Base-by-base conservation (phyloP, 2,113 vertebrate genomes). In the Elachura formosa region DNA sequence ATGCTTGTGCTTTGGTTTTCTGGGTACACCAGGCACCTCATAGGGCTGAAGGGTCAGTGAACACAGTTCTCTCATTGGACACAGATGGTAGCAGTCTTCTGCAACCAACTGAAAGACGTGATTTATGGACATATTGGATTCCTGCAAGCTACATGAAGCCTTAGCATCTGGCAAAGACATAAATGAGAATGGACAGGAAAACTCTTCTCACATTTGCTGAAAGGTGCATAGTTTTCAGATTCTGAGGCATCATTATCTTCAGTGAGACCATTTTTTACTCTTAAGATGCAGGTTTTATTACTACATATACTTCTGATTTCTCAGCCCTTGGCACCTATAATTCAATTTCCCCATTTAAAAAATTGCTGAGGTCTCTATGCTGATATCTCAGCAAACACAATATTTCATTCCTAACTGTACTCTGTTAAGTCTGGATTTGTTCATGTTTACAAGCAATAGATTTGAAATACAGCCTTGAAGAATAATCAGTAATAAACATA, bases 391-490 rank as follows among this genome's bases (percentile, higher is more conserved):
- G 72, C 68, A 96, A 97, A 93, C 55, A 86, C 45, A 76, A 5
- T 94, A 91, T 93, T 95, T 96, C 93, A 95, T 86, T 75, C 85
- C 82, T 79, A 80, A 91, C 78, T 56, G 59, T 61, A 81, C 84
- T 87, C 90, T 81, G 82, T 88, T 91, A 91, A 90, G 75, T 91
- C 91, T 96, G 93, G 87, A 79, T 77, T 91, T 86, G 71, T 38
- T 89, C 81, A 0, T 66, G 77, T 69, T 94, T 93, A 64, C 46
- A 86, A 86, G 90, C 62, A 89, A 55, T 12, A 67, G 75, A 81
- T 74, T 59, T 96, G 91, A 97, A 94, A 95, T 88, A 90, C 67
- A 84, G 78, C 68, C 85, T 84, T 49, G 56, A 56, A 92, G 64
- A 83, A 90, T 91, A 96, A 93, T 90, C 72, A 77, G 58, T 64